Percentiles rank a stretch among this genome's conserved stretches.
These are phyloP conservation scores for Coturnix japonica DNA, from an alignment of 2,113 vertebrate species.

Conservation along the genomic window DNA sequence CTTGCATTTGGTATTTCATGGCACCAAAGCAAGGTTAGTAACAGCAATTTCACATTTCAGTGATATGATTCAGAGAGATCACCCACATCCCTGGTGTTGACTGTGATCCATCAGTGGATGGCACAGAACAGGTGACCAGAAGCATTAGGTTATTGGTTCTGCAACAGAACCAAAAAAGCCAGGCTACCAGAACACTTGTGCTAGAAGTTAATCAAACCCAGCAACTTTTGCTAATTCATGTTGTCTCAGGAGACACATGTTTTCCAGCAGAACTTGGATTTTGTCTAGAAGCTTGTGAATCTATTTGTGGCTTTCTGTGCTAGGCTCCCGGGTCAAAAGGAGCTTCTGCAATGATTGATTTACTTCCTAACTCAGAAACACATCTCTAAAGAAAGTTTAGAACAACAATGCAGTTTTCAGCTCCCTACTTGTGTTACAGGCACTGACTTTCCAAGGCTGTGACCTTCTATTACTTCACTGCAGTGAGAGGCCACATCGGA, in stretches of 20 bases:
- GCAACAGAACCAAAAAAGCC: background rate
- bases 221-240: background rate
- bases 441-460: background rate
- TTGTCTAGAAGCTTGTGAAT: background rate
- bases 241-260: background rate
- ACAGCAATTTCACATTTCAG: background rate
- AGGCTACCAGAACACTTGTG: background rate
- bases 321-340: background rate
- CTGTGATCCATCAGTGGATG: rapidly evolving
- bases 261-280: background rate
- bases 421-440: background rate
- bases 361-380: background rate
- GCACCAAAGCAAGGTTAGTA: background rate
- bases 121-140: background rate
- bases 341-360: background rate
- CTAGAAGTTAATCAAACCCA: background rate
- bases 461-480: background rate
- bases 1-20: background rate
- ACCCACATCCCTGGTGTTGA: rapidly evolving
- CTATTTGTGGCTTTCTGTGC: background rate
- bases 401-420: background rate
- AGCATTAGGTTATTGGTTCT: background rate
- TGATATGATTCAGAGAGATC: background rate
- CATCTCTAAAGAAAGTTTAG: background rate
- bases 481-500: background rate